Evolutionary conservation across 2,888 invertebrate species (phyloP), one percentile per base, ranked within the genome.

Genomic region (Euplagia quadripunctaria): DNA sequence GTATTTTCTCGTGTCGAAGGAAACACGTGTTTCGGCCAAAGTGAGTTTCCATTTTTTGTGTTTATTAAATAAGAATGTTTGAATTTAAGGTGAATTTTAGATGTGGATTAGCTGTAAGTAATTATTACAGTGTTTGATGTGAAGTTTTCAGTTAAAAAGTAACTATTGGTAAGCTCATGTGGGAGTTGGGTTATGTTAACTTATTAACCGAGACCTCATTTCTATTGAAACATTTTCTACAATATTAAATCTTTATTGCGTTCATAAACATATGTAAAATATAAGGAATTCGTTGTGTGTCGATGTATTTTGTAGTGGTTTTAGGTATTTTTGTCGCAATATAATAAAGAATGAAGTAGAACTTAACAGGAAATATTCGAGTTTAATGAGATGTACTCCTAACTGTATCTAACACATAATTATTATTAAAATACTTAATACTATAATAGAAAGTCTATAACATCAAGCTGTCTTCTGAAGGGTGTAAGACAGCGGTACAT

Each of bases 21-120:
- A 83, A 85, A 84, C 87, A 87, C 87, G 87, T 87, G 87, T 79
- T 83, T 81, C 75, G 75, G 69, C 77, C 67, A 80, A 86, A 86
- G 87, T 87, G 87, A 87, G 87, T 87, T 87, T 77, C 69, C 66
- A 66, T 70, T 76, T 77, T 70, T 64, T 77, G 69, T 77, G 78
- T 78, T 74, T 70, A 75, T 71, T 43, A 61, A 64, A 7, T 74
- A 74, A 70, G 71, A 68, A 82, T 73, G 65, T 77, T 73, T 72
- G 12, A 69, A 63, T 74, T 74, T 67, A 64, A 42, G 64, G 82
- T 78, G 80, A 63, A 64, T 41, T 63, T 71, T 74, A 70, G 46
- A 14, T 73, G 75, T 77, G 78, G 63, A 70, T 63, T 68, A 64
- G 70, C 77, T 71, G 65, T 74, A 71, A 72, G 69, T 63, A 43